A percentile compares a stretch with the other conserved stretches of the same genome.
Evolutionary conservation across 2,888 invertebrate species (phyloP).

Genomic region (Epinotia brunnichana): DNA sequence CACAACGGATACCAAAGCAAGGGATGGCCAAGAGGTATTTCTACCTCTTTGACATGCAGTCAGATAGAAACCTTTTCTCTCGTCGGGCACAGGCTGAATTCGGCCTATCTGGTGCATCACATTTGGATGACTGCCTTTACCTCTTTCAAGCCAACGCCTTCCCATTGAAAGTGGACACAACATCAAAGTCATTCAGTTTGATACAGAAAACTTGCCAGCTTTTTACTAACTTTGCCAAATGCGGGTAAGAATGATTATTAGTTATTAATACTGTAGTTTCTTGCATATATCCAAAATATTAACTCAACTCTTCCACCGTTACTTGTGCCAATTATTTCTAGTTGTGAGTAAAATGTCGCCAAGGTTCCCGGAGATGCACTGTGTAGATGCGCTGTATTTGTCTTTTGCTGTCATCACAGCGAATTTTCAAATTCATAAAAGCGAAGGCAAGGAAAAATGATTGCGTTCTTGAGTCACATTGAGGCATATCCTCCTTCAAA

Average conservation of each 20-base stretch:
- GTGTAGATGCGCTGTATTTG: neutral
- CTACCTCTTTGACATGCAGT: slow-evolving; percentile 44
- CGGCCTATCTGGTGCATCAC: slow-evolving; percentile 45
- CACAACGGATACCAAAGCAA: slow-evolving; percentile 21
- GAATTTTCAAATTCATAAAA: neutral
- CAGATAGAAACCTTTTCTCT: slow-evolving; percentile 42
- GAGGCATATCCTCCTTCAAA: no score
- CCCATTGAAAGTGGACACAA: slow-evolving; percentile 41
- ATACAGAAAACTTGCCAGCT: slow-evolving; percentile 44
- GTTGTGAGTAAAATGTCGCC: neutral
- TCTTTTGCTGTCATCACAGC: neutral
- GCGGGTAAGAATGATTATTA: slow-evolving; percentile 44
- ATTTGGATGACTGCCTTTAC: slow-evolving; percentile 49
- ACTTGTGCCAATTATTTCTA: neutral
- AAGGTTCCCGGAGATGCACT: neutral
- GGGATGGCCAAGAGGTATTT: slow-evolving; percentile 35
- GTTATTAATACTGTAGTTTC: neutral
- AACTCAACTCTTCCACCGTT: no score
- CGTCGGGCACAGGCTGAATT: slow-evolving; percentile 32
- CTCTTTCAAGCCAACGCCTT: slow-evolving; percentile 46
- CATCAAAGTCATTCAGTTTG: slow-evolving; percentile 44
- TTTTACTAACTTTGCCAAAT: slow-evolving; percentile 50
- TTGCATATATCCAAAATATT: no score
- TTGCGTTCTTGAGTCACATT: neutral
- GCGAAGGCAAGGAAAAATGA: neutral